Evolutionary conservation across 2,113 vertebrate species (phyloP).

Genomic region (zebrafish (Danio rerio)): DNA sequence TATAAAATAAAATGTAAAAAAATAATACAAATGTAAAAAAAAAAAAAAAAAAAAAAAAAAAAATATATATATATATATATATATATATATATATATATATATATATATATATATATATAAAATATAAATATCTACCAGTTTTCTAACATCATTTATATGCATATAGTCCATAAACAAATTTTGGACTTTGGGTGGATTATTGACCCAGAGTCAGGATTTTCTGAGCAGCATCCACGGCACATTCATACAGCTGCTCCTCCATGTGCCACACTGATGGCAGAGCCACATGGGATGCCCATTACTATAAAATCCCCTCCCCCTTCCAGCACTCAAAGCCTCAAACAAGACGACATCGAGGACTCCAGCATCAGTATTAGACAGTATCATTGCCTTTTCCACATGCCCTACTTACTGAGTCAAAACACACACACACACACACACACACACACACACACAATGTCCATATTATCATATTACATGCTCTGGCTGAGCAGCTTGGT

Average conservation of each 20-base stretch:
- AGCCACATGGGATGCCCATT: neutral
- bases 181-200: neutral
- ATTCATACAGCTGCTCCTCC: neutral
- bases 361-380: neutral
- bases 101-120: too few relatives aligned
- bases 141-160: too few relatives aligned
- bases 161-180: neutral
- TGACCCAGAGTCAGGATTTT: neutral
- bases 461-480: constrained; percentile 9
- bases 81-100: too few relatives aligned
- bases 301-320: neutral
- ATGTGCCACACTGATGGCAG: neutral
- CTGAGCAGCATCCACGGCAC: neutral
- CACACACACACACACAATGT: neutral
- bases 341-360: neutral
- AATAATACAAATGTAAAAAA: too few relatives aligned
- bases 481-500: neutral
- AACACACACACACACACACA: neutral
- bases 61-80: too few relatives aligned
- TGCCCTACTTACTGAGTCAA: neutral
- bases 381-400: neutral
- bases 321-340: constrained; percentile 3
- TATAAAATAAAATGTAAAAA: too few relatives aligned
- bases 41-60: too few relatives aligned
- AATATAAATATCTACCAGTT: too few relatives aligned